Evolutionary conservation across 1,140 invertebrate species (phyloP), one percentile per base, ranked within the genome.

Genomic region (Penaeus indicus): DNA sequence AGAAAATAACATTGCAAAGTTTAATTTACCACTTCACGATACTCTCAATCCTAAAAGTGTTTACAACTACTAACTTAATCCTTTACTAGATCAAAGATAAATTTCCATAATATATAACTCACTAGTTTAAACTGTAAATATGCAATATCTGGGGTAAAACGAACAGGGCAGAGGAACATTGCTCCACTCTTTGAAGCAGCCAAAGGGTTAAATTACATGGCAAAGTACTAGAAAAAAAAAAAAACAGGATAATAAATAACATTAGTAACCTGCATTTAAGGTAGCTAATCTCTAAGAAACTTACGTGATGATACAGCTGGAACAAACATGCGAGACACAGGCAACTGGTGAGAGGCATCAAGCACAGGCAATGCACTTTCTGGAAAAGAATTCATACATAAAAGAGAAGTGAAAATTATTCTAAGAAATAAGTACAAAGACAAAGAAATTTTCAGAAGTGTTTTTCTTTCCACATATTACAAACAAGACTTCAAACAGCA

Each of bases 281-380:
- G 69, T 16, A 72, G 16, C 60, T 3, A 38, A 27, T 64, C 27
- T 7, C n/a, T 77, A 32, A 61, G 77, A 3, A 21, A 85, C 81
- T 88, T 79, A 88, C 87, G 72, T 78, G 13, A 21, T 25, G 64
- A 22, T 0, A 38, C 61, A 21, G 83, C 3, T 27, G 72, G 61
- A 13, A 90, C 63, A 83, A 90, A 90, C 83, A 90, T 81, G 64
- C 90, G 86, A 25, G 90, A 88, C 47, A 90, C 63, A n/a, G 90
- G 90, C 42, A 90, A 82, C 83, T 90, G 90, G 67, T 90, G 82
- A 13, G 90, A 62, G 27, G 78, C 67, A 77, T 80, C 69, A 38
- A 90, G 78, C 60, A 47, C n/a, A 10, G 83, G 77, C 27, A 88
- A 69, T 32, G 77, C 82, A 79, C 62, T 62, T 79, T 77, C 85